phyloP scores from a whole-genome alignment of 2,113 vertebrate genomes.

The Barnardius zonarius region DNA sequence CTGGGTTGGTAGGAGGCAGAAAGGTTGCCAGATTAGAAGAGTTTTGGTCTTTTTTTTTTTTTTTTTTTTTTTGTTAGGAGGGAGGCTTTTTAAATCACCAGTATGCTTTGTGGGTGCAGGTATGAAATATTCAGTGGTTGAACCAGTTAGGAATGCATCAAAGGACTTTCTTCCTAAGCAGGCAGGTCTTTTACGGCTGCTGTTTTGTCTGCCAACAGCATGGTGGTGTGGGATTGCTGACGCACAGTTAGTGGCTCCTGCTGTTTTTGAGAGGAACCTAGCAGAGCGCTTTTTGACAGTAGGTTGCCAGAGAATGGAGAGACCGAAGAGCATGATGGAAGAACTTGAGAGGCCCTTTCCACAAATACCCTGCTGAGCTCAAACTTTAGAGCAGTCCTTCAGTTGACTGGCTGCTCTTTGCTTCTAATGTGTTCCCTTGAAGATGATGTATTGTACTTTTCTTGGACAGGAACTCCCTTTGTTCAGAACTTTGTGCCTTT shows the following conservation, averaged over 20 bases:
- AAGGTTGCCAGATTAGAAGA: not conserved
- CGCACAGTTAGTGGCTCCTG: not conserved
- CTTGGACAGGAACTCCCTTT: not conserved
- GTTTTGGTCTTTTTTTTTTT: not conserved
- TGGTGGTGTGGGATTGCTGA: not conserved
- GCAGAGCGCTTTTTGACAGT: not conserved
- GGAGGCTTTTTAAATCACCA: not conserved
- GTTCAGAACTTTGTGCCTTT: not conserved
- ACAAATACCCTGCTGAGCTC: not conserved
- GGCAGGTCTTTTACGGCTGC: not conserved
- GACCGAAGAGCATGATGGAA: not conserved
- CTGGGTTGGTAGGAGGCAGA: not conserved
- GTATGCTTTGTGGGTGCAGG: not conserved
- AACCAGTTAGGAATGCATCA: not conserved
- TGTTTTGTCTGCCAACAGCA: not conserved
- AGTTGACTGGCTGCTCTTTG: not conserved
- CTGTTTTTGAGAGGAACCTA: not conserved
- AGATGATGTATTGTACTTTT: not conserved
- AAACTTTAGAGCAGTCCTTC: not conserved
- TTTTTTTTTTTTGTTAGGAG: not conserved
- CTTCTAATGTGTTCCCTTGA: not conserved
- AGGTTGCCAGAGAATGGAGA: not conserved
- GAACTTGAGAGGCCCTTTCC: rapidly evolving
- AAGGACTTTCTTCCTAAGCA: not conserved
- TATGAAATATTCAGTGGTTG: not conserved